Percentiles rank a stretch among this genome's conserved stretches.
phyloP scores from a whole-genome alignment of 2,113 vertebrate species.

The Grallaria varia region DNA sequence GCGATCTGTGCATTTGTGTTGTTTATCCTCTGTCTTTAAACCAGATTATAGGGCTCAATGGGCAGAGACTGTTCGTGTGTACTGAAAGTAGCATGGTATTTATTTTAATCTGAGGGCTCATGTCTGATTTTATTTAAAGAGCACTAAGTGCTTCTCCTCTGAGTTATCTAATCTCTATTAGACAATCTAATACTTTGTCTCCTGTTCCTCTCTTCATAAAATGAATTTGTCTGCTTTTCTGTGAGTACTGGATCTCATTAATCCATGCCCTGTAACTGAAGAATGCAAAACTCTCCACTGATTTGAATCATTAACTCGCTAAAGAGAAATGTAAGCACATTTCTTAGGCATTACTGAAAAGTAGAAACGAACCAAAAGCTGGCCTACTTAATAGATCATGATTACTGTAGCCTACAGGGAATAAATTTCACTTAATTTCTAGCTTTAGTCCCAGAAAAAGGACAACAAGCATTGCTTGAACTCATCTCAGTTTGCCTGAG shows the following conservation, averaged over 20 bases:
- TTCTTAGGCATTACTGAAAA: constrained; percentile 21
- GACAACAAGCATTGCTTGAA: background rate
- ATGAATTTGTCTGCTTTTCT: constrained; percentile 36
- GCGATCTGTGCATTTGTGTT: background rate
- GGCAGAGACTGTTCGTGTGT: background rate
- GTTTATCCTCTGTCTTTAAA: constrained; percentile 13
- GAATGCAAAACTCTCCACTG: background rate
- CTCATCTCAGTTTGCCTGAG: background rate
- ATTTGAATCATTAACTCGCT: background rate
- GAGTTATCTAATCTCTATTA: constrained; percentile 33
- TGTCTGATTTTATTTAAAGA: constrained; percentile 33
- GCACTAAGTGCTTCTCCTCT: constrained; percentile 21
- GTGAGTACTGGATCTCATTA: background rate
- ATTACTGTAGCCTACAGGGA: background rate
- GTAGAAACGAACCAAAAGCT: background rate
- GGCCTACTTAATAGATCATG: background rate
- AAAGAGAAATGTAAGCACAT: constrained; percentile 26
- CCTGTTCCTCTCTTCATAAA: background rate
- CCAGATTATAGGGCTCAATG: background rate
- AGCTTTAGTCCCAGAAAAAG: background rate
- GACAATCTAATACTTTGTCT: constrained; percentile 30
- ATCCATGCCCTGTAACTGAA: background rate
- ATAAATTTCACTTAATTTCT: background rate
- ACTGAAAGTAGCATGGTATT: background rate
- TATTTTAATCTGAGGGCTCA: constrained; percentile 20